These are phyloP conservation scores for Phaedon cochleariae DNA, from an alignment of 2,888 invertebrate species.

Conservation along the genomic window DNA sequence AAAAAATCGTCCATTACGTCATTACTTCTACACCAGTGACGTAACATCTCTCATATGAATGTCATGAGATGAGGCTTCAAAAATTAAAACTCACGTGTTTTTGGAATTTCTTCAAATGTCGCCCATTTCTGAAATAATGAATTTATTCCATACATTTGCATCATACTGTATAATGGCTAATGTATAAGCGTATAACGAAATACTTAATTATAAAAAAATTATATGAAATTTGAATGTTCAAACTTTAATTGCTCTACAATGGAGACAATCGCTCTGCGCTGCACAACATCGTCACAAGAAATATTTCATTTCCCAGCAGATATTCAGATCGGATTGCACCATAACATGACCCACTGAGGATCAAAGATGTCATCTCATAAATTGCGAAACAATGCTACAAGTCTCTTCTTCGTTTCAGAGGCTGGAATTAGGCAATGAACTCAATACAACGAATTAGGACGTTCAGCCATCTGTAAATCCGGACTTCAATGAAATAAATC, in stretches of 20 bases:
- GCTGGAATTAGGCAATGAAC: too few species aligned
- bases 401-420: conserved; percentile 39
- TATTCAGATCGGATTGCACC: conserved; percentile 33
- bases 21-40: too few species aligned
- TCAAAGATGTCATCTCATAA: conserved; percentile 32
- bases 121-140: too few species aligned
- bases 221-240: conserved; percentile 5
- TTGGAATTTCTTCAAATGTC: too few species aligned
- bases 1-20: too few species aligned
- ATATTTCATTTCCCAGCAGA: conserved; percentile 36
- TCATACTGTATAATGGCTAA: too few species aligned
- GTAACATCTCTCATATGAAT: too few species aligned
- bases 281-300: conserved; percentile 12
- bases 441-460: too few species aligned
- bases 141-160: too few species aligned
- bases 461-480: conserved; percentile 52
- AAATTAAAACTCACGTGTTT: too few species aligned
- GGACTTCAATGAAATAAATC: conserved; percentile 27
- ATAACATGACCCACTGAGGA: conserved; percentile 28
- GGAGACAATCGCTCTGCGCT: conserved; percentile 17
- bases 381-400: conserved; percentile 38
- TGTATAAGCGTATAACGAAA: neutral
- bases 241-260: conserved; percentile 23
- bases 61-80: too few species aligned
- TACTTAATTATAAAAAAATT: conserved; percentile 12